Conservation (phyloP, 2,113 vertebrate species). For the Odontesthes bonariensis region DNA sequence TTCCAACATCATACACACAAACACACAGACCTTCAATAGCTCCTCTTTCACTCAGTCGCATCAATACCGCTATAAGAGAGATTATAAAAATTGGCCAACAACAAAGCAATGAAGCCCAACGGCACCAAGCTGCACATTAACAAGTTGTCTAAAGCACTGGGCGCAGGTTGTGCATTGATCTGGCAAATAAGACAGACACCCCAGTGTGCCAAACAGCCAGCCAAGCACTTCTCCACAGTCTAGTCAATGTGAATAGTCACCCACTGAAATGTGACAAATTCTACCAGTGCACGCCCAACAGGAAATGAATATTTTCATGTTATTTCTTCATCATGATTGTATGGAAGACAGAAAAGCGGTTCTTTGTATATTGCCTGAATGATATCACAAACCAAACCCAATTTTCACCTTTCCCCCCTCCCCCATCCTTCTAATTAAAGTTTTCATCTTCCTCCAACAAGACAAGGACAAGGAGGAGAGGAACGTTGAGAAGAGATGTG, state of each 20-base stretch:
- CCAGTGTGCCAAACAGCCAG: slow-evolving; percentile 51
- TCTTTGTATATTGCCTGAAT: slow-evolving; percentile 22
- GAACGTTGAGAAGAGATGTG: slow-evolving; percentile 53
- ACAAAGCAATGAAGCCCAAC: slow-evolving; percentile 63
- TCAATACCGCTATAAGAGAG: slow-evolving; percentile 72
- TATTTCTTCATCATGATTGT: slow-evolving; percentile 12
- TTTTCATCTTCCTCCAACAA: slow-evolving; percentile 39
- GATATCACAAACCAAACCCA: slow-evolving; percentile 20
- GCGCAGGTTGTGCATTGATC: slow-evolving; percentile 71
- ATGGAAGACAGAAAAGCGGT: not conserved
- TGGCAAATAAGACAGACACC: slow-evolving; percentile 62
- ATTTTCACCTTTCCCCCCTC: not conserved
- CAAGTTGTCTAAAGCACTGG: slow-evolving; percentile 59
- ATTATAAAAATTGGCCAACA: slow-evolving; percentile 72
- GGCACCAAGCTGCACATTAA: slow-evolving; percentile 70
- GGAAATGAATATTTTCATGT: slow-evolving; percentile 5
- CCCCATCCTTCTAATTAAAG: slow-evolving; percentile 62
- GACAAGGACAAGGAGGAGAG: slow-evolving; percentile 70
- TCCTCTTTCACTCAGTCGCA: slow-evolving; percentile 49
- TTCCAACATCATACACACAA: slow-evolving; percentile 36
- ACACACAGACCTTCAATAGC: slow-evolving; percentile 33
- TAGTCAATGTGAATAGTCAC: slow-evolving; percentile 44
- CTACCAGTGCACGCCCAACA: not conserved
- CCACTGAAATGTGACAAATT: slow-evolving; percentile 28
- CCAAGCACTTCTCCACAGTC: slow-evolving; percentile 30